Evolutionary conservation across 2,113 vertebrate species (phyloP).

Genomic region (Scalopus aquaticus): DNA sequence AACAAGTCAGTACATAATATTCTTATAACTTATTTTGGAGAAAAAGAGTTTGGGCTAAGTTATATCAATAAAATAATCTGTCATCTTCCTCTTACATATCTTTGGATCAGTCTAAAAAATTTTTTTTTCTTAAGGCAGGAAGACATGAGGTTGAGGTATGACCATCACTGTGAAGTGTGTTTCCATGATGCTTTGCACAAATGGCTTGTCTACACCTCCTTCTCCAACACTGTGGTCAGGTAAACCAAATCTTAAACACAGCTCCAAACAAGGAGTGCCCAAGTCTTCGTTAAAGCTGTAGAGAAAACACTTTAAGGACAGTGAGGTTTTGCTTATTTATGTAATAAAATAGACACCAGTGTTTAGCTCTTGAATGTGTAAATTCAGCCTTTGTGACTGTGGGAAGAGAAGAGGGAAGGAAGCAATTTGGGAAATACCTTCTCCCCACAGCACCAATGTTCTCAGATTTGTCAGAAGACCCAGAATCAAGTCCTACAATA

Average conservation of each 20-base stretch:
- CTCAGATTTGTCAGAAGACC: not conserved
- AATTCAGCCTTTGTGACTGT: slow-evolving; percentile 38
- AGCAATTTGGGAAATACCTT: slow-evolving; percentile 36
- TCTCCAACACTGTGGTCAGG: not conserved
- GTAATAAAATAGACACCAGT: slow-evolving; percentile 15
- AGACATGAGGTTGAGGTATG: not conserved
- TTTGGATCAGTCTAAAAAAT: not conserved
- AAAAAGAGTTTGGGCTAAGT: not conserved
- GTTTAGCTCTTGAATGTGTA: slow-evolving; percentile 37
- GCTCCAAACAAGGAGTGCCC: not conserved
- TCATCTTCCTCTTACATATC: not conserved
- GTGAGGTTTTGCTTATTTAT: slow-evolving; percentile 59
- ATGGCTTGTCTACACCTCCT: not conserved
- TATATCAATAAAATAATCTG: not conserved
- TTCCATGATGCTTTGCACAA: not conserved
- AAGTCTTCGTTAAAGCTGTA: slow-evolving; percentile 30
- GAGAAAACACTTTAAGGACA: slow-evolving; percentile 10
- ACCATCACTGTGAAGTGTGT: not conserved
- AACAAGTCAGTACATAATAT: not conserved
- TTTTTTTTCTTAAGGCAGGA: not conserved
- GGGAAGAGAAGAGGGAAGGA: slow-evolving; percentile 27
- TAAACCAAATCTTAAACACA: slow-evolving; percentile 11
- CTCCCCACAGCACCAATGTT: slow-evolving; percentile 37
- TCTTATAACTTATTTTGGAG: not conserved
- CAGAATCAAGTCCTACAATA: not conserved